Percentiles rank a stretch among this genome's conserved stretches.
Conservation (phyloP, 2,797 vertebrate genomes). For the Acanthurus leucopareius region DNA sequence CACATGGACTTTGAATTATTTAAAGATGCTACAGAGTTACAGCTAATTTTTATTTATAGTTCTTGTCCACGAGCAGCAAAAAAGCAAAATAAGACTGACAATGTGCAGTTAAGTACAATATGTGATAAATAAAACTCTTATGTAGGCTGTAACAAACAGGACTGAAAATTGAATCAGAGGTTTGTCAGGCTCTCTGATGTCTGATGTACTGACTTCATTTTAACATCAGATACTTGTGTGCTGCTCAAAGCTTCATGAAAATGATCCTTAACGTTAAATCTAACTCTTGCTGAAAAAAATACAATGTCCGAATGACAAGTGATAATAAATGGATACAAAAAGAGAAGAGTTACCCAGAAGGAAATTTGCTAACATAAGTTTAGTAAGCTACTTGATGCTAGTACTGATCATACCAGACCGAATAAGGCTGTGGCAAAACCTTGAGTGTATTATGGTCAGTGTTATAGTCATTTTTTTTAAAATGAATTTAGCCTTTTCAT, state of each 20-base stretch:
- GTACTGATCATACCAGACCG: background rate
- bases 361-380: background rate
- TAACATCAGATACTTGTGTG: background rate
- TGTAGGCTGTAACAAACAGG: background rate
- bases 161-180: no score
- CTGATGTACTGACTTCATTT: background rate
- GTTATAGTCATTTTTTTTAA: no score
- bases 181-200: background rate
- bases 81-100: background rate
- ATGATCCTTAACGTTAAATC: background rate
- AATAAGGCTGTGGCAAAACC: background rate
- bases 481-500: background rate
- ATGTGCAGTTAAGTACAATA: background rate
- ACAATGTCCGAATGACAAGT: no score
- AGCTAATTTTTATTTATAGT: background rate
- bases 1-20: conserved; percentile 2
- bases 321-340: no score
- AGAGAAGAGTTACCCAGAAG: no score
- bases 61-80: background rate
- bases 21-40: background rate
- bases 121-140: background rate
- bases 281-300: no score
- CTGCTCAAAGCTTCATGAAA: background rate
- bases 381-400: background rate
- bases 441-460: background rate